Conservation (phyloP, 2,797 vertebrate genomes). For the Tinamus major region DNA sequence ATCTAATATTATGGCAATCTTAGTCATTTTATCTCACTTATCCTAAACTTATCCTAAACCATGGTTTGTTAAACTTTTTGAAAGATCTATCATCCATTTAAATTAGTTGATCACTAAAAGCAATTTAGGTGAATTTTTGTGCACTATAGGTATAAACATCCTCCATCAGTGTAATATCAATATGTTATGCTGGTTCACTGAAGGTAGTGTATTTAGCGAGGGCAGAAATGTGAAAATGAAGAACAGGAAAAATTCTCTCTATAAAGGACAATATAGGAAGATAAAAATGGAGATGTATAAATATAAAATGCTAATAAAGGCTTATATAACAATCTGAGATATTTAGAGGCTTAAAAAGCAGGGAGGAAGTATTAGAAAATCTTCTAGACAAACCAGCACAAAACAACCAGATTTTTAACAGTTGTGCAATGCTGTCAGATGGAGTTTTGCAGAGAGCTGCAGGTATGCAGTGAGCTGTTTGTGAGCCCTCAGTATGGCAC, state of each 20-base stretch:
- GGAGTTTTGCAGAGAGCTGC: not conserved
- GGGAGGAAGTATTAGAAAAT: not conserved
- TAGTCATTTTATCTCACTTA: not conserved
- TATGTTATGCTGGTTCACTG: not conserved
- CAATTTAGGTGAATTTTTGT: not conserved
- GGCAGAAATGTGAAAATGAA: not conserved
- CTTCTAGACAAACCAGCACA: not conserved
- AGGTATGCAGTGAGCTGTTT: not conserved
- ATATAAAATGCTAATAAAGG: not conserved
- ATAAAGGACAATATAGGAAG: not conserved
- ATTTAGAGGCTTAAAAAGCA: not conserved
- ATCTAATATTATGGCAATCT: not conserved
- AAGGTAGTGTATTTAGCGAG: not conserved
- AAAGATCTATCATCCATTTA: not conserved
- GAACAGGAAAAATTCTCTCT: not conserved
- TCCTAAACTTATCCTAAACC: not conserved
- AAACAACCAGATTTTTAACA: rapidly evolving
- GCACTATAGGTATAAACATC: not conserved
- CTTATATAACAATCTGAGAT: not conserved
- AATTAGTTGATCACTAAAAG: not conserved
- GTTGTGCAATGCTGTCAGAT: not conserved
- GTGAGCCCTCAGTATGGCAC: not conserved
- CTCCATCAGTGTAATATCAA: not conserved
- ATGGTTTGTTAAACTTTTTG: not conserved
- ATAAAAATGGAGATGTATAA: not conserved